phyloP scores from a whole-genome alignment of 2,888 invertebrate genomes.

The Hybos culiciformis region DNA sequence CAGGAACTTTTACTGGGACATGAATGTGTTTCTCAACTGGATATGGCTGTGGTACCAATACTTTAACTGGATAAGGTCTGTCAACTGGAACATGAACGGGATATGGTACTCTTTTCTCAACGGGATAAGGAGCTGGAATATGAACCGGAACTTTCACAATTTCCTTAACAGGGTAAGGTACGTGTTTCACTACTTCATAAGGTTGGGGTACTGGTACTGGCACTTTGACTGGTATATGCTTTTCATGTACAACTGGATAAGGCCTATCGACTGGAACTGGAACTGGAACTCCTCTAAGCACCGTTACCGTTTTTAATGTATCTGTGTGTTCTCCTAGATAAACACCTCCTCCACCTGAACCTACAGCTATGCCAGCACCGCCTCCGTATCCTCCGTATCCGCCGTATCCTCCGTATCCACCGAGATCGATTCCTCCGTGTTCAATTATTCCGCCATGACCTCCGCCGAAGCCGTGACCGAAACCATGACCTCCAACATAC shows the following conservation, averaged over 20 bases:
- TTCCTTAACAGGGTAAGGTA: constrained; percentile 53
- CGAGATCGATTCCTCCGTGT: constrained; percentile 7
- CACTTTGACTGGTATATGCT: constrained; percentile 49
- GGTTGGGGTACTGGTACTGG: constrained; percentile 54
- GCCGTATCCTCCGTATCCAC: constrained; percentile 20
- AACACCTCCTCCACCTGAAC: constrained; percentile 19
- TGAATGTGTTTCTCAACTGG: constrained; percentile 49
- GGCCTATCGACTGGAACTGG: constrained; percentile 59
- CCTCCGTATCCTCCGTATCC: constrained; percentile 28
- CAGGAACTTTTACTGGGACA: constrained; percentile 37
- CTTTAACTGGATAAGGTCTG: constrained; percentile 51
- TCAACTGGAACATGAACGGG: constrained; percentile 46
- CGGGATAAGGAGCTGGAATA: constrained; percentile 44
- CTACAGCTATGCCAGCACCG: constrained; percentile 18
- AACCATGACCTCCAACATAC: constrained; percentile 26
- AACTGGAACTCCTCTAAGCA: constrained; percentile 58
- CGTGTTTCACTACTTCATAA: constrained; percentile 54
- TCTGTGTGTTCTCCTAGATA: constrained; percentile 40
- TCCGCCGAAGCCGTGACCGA: constrained; percentile 30
- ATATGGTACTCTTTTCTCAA: constrained; percentile 45
- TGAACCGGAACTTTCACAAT: constrained; percentile 52
- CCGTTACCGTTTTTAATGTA: constrained; percentile 51
- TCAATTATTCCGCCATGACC: constrained; percentile 24
- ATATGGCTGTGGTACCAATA: constrained; percentile 54
- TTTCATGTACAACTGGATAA: constrained; percentile 44